Evolutionary conservation across 2,888 invertebrate species (phyloP).

Genomic region (Noctua pronuba): DNA sequence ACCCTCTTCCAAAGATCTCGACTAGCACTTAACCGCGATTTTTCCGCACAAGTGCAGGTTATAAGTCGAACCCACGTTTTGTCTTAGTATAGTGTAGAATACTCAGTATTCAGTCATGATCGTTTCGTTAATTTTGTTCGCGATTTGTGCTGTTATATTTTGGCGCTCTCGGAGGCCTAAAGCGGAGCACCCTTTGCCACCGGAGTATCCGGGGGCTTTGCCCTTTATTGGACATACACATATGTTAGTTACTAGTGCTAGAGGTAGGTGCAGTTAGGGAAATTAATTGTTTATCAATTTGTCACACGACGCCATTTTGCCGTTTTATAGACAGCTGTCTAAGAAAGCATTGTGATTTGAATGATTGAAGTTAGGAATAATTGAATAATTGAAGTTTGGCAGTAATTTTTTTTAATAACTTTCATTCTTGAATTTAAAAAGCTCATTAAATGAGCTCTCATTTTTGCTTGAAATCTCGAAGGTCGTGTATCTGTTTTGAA

Average conservation of each 20-base stretch:
- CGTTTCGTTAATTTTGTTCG: constrained; percentile 17
- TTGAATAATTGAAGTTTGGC: too few species aligned
- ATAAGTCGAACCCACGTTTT: constrained; percentile 9
- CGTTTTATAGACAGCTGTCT: too few species aligned
- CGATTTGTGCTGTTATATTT: constrained; percentile 6
- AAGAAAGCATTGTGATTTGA: too few species aligned
- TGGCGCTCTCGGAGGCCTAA: constrained; percentile 4
- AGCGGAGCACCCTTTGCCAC: constrained; percentile 25
- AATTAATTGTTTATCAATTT: too few species aligned
- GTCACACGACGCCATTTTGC: too few species aligned
- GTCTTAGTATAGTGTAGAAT: neutral
- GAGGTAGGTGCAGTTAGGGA: constrained; percentile 5
- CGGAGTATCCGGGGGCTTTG: constrained; percentile 31
- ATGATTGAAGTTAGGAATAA: too few species aligned
- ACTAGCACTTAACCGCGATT: constrained; percentile 5
- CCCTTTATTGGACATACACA: constrained; percentile 28
- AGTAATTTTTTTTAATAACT: too few species aligned
- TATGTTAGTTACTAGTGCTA: constrained; percentile 10
- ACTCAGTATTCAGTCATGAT: constrained; percentile 9
- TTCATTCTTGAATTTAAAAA: too few species aligned
- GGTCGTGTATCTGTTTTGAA: too few species aligned
- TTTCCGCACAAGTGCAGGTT: neutral
- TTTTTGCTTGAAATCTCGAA: too few species aligned
- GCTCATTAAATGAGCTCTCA: too few species aligned
- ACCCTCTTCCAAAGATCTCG: neutral